Conservation (phyloP, 1,140 invertebrate genomes). For the Formica exsecta region DNA sequence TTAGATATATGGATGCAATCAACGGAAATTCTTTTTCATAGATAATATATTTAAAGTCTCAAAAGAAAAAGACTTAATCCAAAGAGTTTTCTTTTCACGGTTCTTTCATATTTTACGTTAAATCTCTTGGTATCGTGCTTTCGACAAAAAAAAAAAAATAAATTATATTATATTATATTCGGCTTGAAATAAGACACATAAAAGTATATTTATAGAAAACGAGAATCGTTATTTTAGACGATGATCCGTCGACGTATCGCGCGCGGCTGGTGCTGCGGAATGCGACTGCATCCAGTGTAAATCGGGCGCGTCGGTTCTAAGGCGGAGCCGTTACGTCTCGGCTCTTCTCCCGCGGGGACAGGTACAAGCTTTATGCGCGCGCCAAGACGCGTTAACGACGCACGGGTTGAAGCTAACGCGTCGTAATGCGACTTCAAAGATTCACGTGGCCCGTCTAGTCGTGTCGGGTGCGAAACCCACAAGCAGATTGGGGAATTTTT, state of each 20-base stretch:
- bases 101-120: background rate
- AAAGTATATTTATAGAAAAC: background rate
- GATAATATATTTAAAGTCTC: background rate
- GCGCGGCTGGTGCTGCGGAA: background rate
- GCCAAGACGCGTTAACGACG: constrained; percentile 46
- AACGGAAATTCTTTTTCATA: background rate
- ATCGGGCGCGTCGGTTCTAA: constrained; percentile 34
- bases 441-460: constrained; percentile 26
- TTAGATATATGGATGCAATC: background rate
- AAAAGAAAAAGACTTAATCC: background rate
- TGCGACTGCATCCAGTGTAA: constrained; percentile 35
- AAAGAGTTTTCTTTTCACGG: too few species aligned
- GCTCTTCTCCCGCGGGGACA: constrained; percentile 2
- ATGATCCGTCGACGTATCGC: background rate
- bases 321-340: constrained; percentile 31
- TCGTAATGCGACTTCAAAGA: constrained; percentile 55
- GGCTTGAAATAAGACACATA: background rate
- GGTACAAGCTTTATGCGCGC: constrained; percentile 39
- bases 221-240: constrained; percentile 8
- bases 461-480: background rate
- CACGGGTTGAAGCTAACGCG: constrained; percentile 34
- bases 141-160: background rate
- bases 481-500: constrained; percentile 29
- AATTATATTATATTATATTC: constrained; percentile 7
- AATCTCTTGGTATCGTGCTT: background rate